Evolutionary conservation across 2,888 invertebrate genomes (phyloP), one percentile per base, ranked within the genome.

Genomic region (Danaus chrysippus): DNA sequence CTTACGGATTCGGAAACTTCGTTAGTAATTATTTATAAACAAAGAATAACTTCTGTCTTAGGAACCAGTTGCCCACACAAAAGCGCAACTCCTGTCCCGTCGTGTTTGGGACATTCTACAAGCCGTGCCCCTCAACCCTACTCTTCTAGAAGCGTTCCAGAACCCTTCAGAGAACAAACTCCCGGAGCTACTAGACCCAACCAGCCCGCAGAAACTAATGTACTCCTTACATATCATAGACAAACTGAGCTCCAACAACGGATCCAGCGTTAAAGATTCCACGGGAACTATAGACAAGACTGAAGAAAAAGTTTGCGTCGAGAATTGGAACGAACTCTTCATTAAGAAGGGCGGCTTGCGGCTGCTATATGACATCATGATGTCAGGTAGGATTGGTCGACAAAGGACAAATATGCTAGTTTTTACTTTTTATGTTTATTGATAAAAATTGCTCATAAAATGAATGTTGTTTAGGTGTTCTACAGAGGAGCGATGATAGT

Each of bases 51-150:
- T 34, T 34, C 6, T 49, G n/a, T 17, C 5, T 17, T 83, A 95
- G 93, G 93, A 94, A 67, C 92, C 92, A 42, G 91, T 95, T 64
- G 94, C 96, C 0, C 96, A 97, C 73, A 96, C 96, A 1, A 97
- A 96, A 87, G 97, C 97, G 0, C 97, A 97, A 80, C 93, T 97
- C 0, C 84, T 98, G 56, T 98, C 98, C 0, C 93, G 98, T 42
- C 93, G 97, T 53, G 98, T 98, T 0, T 98, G 98, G 98, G 98
- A 98, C 76, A 96, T 98, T 58, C 91, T 98, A 23, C 97, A 97
- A 79, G 93, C 98, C 67, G 91, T 98, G 58, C 98, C 98, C 1
- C 96, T 98, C 0, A 97, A 96, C 87, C 97, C 97, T 0, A 95
- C 95, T 3, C 92, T 98, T 52, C 85, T 97, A 52, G 94, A 96